These are phyloP conservation scores for Tachysurus fulvidraco DNA, from an alignment of 2,113 vertebrate genomes.

Conservation along the genomic window DNA sequence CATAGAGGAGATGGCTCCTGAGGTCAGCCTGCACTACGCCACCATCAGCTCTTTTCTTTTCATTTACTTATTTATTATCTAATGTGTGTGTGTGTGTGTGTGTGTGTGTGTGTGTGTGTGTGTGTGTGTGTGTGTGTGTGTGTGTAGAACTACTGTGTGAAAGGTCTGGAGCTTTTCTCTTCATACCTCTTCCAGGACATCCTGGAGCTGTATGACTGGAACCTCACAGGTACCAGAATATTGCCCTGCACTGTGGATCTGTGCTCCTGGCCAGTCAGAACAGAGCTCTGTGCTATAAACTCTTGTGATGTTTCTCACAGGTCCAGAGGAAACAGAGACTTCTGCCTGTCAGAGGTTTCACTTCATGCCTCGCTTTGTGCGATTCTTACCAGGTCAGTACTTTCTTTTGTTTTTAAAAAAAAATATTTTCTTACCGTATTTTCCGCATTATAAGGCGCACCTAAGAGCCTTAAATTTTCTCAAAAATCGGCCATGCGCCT, in stretches of 20 bases:
- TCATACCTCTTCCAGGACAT: constrained; percentile 92
- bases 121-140: constrained; percentile 25
- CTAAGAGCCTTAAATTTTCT: too few relatives aligned
- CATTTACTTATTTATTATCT: not conserved
- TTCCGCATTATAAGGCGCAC: too few relatives aligned
- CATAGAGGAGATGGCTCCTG: constrained; percentile 97
- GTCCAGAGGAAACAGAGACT: constrained; percentile 79
- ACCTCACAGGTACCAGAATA: constrained; percentile 83
- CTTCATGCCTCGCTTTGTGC: constrained; percentile 97
- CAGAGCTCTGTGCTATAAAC: not conserved
- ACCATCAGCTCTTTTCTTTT: constrained; percentile 13
- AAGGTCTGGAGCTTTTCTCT: constrained; percentile 91
- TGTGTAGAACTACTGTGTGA: constrained; percentile 92
- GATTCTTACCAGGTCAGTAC: constrained; percentile 89
- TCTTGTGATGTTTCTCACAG: constrained; percentile 61
- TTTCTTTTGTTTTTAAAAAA: too few relatives aligned
- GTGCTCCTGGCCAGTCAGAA: not conserved
- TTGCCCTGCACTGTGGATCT: not conserved
- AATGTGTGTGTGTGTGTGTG: not conserved
- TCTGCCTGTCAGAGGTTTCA: constrained; percentile 87
- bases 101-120: constrained; percentile 34
- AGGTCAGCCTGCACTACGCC: constrained; percentile 80
- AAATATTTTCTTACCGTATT: too few relatives aligned
- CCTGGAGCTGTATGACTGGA: constrained; percentile 98
- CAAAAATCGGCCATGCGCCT: too few relatives aligned